phyloP scores from a whole-genome alignment of 2,888 invertebrate species.

The Mycalesis mineus region DNA sequence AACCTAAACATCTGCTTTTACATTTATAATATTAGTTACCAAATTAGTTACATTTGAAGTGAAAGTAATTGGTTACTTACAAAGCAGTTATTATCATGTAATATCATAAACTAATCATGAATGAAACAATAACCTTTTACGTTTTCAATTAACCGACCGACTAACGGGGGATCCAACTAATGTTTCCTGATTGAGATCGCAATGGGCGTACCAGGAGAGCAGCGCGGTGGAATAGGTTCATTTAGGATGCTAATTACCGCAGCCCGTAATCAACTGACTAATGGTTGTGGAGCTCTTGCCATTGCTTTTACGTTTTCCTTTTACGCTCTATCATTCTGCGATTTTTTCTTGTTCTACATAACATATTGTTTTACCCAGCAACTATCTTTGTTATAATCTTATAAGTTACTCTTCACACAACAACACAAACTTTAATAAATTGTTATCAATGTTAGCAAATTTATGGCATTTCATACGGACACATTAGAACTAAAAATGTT shows the following conservation, averaged over 20 bases:
- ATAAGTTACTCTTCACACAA: too few relatives aligned
- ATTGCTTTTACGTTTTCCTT: slow-evolving; percentile 37
- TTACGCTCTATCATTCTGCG: slow-evolving; percentile 27
- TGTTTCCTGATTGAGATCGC: slow-evolving; percentile 46
- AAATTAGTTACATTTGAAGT: too few relatives aligned
- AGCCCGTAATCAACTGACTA: slow-evolving; percentile 62
- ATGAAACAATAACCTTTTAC: background rate
- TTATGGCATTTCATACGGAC: too few relatives aligned
- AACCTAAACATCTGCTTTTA: too few relatives aligned
- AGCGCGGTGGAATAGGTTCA: slow-evolving; percentile 60
- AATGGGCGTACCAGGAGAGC: slow-evolving; percentile 50
- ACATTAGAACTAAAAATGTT: too few relatives aligned
- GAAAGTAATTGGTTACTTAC: too few relatives aligned
- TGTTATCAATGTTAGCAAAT: too few relatives aligned
- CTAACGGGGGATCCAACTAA: slow-evolving; percentile 29
- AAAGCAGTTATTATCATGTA: too few relatives aligned
- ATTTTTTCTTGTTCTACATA: background rate
- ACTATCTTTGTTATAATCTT: too few relatives aligned
- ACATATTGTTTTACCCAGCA: too few relatives aligned
- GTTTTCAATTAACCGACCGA: slow-evolving; percentile 21
- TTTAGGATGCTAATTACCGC: slow-evolving; percentile 68
- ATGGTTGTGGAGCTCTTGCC: slow-evolving; percentile 50
- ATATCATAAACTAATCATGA: background rate
- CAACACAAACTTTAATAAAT: too few relatives aligned
- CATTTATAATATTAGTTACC: too few relatives aligned